Conservation (phyloP, 2,113 vertebrate species). For the Lates calcarifer region DNA sequence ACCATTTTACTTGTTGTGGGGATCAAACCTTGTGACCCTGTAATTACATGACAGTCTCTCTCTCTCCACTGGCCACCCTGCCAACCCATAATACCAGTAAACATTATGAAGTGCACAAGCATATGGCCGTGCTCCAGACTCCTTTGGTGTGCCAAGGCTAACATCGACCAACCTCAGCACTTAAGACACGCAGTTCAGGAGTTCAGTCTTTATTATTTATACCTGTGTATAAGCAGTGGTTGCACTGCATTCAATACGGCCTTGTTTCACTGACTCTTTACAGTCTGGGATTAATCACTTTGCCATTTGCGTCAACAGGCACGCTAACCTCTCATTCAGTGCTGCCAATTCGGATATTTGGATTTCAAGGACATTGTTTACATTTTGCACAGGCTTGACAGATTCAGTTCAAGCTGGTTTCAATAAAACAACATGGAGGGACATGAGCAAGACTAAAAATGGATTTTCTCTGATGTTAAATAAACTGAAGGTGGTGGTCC, state of each 20-base stretch:
- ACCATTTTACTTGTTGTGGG: constrained; percentile 6
- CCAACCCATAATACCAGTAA: constrained; percentile 55
- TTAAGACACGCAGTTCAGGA: constrained; percentile 64
- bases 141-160: constrained; percentile 58
- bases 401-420: constrained; percentile 70
- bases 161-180: constrained; percentile 63
- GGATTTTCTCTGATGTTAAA: constrained; percentile 71
- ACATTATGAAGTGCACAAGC: constrained; percentile 57
- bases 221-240: constrained; percentile 50
- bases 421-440: constrained; percentile 68
- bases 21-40: constrained; percentile 31
- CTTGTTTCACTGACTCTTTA: constrained; percentile 68
- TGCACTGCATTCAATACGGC: constrained; percentile 64
- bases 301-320: constrained; percentile 73
- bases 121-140: constrained; percentile 47
- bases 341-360: constrained; percentile 74
- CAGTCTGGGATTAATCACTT: constrained; percentile 77
- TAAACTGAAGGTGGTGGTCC: constrained; percentile 46
- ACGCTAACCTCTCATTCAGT: constrained; percentile 65
- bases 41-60: constrained; percentile 45
- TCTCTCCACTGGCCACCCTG: constrained; percentile 27
- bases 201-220: constrained; percentile 71
- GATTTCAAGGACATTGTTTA: constrained; percentile 76
- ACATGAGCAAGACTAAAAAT: constrained; percentile 59
- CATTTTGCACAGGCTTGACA: constrained; percentile 60